Evolutionary conservation across 2,797 vertebrate species (phyloP).

Genomic region (Zalophus californianus): DNA sequence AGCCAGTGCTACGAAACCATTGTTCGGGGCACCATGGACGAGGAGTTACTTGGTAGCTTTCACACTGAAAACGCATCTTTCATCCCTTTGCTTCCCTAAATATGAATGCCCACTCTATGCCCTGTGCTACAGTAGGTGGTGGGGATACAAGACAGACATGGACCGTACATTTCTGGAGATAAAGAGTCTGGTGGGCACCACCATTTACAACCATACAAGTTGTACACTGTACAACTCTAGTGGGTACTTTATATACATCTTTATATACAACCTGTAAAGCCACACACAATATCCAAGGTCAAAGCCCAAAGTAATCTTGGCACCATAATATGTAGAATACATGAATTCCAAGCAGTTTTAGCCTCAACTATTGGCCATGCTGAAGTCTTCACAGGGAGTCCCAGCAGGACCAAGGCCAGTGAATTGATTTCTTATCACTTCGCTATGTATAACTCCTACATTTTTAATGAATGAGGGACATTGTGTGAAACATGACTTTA

Average conservation of each 20-base stretch:
- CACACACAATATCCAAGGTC: not conserved
- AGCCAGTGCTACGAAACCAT: not conserved
- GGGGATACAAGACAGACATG: accelerated
- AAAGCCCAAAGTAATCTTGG: not conserved
- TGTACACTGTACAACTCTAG: not conserved
- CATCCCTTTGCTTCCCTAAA: not conserved
- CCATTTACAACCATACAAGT: not conserved
- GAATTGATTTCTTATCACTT: not conserved
- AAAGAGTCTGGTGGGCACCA: not conserved
- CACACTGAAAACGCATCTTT: not conserved
- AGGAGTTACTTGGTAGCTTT: not conserved
- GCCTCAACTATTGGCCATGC: not conserved
- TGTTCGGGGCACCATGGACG: not conserved
- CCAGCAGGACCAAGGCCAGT: not conserved
- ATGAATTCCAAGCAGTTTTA: not conserved
- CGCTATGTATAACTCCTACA: not conserved
- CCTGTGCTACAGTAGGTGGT: not conserved
- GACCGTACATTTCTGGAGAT: not conserved
- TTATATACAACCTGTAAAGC: not conserved
- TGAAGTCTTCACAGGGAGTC: not conserved
- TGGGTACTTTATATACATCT: not conserved
- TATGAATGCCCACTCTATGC: not conserved
- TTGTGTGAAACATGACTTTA: not conserved
- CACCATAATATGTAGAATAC: not conserved
- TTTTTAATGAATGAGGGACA: not conserved